These are phyloP conservation scores for Progne subis DNA, from an alignment of 2,113 vertebrate genomes.

Conservation along the genomic window DNA sequence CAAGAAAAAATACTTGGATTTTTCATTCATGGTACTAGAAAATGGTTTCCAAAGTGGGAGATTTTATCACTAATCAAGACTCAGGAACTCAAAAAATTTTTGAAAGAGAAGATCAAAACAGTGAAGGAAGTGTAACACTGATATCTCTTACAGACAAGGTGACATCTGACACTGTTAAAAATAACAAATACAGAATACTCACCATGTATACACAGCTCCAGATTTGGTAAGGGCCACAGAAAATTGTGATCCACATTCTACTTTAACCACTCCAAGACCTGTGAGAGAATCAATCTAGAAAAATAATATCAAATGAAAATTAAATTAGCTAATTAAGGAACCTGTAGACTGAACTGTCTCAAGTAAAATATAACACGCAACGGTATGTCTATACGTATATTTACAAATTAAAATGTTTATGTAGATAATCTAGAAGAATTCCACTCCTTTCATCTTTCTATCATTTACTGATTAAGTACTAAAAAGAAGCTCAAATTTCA, in stretches of 20 bases:
- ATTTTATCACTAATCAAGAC: neutral
- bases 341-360: neutral
- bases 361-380: neutral
- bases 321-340: neutral
- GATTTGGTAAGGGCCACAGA: slow-evolving; percentile 97
- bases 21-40: neutral
- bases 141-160: neutral
- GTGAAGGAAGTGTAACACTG: neutral
- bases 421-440: neutral
- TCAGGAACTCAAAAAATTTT: neutral
- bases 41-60: neutral
- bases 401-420: neutral
- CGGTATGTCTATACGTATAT: neutral
- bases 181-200: neutral
- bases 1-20: neutral
- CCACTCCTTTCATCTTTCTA: neutral
- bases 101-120: neutral
- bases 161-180: neutral
- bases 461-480: neutral
- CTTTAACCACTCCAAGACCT: slow-evolving; percentile 95
- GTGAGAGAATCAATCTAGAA: slow-evolving; percentile 95
- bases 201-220: slow-evolving; percentile 97
- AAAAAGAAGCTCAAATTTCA: neutral
- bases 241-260: slow-evolving; percentile 98
- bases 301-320: neutral